Evolutionary conservation across 2,797 vertebrate genomes (phyloP), one percentile per base, ranked within the genome.

Genomic region (Atherinosoma microstoma): DNA sequence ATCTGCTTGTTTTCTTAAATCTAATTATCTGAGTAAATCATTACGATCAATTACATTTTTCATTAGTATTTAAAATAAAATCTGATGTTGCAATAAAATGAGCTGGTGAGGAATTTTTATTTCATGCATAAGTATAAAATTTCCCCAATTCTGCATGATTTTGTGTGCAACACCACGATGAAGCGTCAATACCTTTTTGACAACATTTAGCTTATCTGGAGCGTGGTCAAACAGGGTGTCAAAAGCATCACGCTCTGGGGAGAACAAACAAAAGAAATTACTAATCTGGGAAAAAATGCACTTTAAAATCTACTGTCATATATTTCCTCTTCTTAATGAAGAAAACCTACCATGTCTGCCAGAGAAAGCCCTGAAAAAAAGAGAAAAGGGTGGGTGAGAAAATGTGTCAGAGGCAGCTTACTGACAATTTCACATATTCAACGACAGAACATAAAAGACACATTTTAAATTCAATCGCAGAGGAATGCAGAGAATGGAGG

Each of bases 201-300:
- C 98, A 20, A 99, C 97, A 7, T 96, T 99, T 40, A 99, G 96
- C 77, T 99, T 99, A 91, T 99, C 98, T 2, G 98, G 98, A 29
- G 98, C 97, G 0, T 98, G 98, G 91, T 99, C 98, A 62, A 99
- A 98, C 73, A 99, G 90, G 20, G 97, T 99, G 91, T 99, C 97
- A 12, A 99, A 99, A 10, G 97, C 98, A 58, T 99, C 98, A 0
- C 97, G 95, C 87, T 99, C 98, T 99, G 92, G 42, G 35, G 67
- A 56, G 29, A 73, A 64, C 0, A 18, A 73, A 73, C 15, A 47
- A 65, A 47, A 79, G 2, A 12, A 10, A 79, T 42, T 3, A 53
- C 22, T 15, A n/a, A 66, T 32, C 56, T 12, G 45, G 16, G 3
- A 24, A 12, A 12, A 9, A n/a, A 15, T 5, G 1, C n/a, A 15